These are phyloP conservation scores for Helicorthomorpha holstii DNA, from an alignment of 1,140 invertebrate genomes.

Conservation along the genomic window DNA sequence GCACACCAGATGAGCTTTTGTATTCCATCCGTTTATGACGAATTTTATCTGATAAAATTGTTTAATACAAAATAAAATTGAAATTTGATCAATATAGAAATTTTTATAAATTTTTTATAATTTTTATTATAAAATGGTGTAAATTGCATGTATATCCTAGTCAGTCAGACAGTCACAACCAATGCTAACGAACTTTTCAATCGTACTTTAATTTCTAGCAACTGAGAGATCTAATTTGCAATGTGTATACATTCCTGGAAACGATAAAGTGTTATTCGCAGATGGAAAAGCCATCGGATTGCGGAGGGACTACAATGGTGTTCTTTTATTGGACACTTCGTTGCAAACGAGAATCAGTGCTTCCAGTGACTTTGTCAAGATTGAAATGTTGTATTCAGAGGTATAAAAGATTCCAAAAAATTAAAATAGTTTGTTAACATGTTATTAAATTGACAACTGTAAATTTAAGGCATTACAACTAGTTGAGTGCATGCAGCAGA, in stretches of 20 bases:
- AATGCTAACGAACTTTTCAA: too few species aligned
- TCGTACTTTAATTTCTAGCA: too few species aligned
- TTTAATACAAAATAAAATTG: too few species aligned
- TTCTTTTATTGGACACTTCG: constrained; percentile 68
- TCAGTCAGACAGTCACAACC: too few species aligned
- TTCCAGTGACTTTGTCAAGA: constrained; percentile 50
- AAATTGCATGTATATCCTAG: too few species aligned
- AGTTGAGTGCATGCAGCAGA: constrained; percentile 16
- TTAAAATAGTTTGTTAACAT: not conserved
- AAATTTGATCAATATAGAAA: too few species aligned
- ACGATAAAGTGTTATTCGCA: constrained; percentile 64
- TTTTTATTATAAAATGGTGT: too few species aligned
- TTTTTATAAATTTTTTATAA: too few species aligned
- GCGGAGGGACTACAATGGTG: constrained; percentile 74
- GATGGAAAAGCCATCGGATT: constrained; percentile 61
- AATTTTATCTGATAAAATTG: too few species aligned
- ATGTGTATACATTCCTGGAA: constrained; percentile 53
- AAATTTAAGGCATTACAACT: not conserved
- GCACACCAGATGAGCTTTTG: too few species aligned
- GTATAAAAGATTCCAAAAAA: constrained; percentile 25
- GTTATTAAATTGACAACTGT: too few species aligned
- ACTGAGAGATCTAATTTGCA: constrained; percentile 34
- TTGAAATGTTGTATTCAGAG: constrained; percentile 72
- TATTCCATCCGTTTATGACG: too few species aligned
- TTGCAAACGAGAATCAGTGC: constrained; percentile 55